These are phyloP conservation scores for Tragulus kanchil DNA, from an alignment of 2,113 vertebrate genomes.

Conservation along the genomic window DNA sequence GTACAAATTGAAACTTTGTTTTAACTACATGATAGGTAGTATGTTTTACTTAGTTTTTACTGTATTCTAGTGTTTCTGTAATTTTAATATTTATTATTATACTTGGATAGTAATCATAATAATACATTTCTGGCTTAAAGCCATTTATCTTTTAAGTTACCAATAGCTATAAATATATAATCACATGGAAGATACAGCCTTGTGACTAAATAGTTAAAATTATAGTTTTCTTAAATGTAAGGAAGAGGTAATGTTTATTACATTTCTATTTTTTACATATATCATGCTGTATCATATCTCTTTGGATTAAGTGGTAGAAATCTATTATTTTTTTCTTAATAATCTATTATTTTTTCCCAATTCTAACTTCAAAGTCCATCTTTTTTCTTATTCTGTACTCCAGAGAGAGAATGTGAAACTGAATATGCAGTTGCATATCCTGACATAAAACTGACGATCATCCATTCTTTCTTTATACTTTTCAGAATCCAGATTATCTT, in stretches of 20 bases:
- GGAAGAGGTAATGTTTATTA: neutral
- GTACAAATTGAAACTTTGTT: too few species aligned
- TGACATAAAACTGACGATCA: conserved; percentile 45
- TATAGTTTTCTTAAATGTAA: conserved; percentile 40
- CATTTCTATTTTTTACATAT: conserved; percentile 17
- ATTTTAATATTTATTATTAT: conserved; percentile 40
- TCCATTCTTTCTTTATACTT: conserved; percentile 50
- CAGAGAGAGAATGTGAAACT: neutral
- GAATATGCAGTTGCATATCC: neutral
- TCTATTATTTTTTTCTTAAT: neutral
- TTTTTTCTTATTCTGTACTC: neutral
- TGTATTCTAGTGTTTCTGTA: neutral
- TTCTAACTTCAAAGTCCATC: neutral
- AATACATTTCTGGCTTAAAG: neutral
- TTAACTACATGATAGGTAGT: too few species aligned
- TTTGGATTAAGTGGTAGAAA: neutral
- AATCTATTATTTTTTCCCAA: neutral
- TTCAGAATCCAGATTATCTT: conserved; percentile 91
- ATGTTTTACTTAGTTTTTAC: too few species aligned
- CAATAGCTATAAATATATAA: neutral
- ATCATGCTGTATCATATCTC: neutral
- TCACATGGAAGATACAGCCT: conserved; percentile 4
- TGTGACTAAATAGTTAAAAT: conserved; percentile 52
- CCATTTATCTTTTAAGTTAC: conserved; percentile 48
- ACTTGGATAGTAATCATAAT: conserved; percentile 40